Percentiles rank a stretch among this genome's conserved stretches.
phyloP scores from a whole-genome alignment of 2,888 invertebrate genomes.

The Elmis aenea region DNA sequence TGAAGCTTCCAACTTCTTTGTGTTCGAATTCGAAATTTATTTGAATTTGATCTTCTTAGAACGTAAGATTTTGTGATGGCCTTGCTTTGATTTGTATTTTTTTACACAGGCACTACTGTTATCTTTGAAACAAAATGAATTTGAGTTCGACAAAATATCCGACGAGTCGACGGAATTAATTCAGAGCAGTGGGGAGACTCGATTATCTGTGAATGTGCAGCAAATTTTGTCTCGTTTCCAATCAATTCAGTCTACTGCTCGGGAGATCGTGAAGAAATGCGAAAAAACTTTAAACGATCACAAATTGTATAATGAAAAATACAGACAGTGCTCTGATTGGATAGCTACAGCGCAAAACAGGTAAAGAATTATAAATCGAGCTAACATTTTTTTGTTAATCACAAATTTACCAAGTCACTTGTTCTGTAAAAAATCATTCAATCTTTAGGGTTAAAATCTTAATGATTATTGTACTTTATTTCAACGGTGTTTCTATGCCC shows the following conservation, averaged over 20 bases:
- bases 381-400: not conserved
- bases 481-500: too few species aligned
- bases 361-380: too few species aligned
- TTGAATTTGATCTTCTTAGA: too few species aligned
- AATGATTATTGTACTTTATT: too few species aligned
- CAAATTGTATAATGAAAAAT: constrained; percentile 72
- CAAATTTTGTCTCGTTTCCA: constrained; percentile 88
- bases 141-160: constrained; percentile 79
- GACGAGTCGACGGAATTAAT: constrained; percentile 82
- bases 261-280: constrained; percentile 87
- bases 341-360: constrained; percentile 68
- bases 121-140: constrained; percentile 76
- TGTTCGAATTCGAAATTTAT: too few species aligned
- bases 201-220: constrained; percentile 82
- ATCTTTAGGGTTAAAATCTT: too few species aligned
- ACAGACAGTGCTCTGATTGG: constrained; percentile 79
- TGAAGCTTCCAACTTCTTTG: too few species aligned
- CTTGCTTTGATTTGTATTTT: too few species aligned
- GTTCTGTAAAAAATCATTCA: constrained; percentile 1
- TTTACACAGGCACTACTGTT: constrained; percentile 65
- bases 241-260: constrained; percentile 81
- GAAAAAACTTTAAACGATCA: constrained; percentile 84
- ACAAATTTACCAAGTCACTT: not conserved
- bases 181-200: constrained; percentile 78
- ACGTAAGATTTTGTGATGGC: too few species aligned